These are phyloP conservation scores for Platorchestia sp. DNA, from an alignment of 1,140 invertebrate genomes.

Conservation along the genomic window DNA sequence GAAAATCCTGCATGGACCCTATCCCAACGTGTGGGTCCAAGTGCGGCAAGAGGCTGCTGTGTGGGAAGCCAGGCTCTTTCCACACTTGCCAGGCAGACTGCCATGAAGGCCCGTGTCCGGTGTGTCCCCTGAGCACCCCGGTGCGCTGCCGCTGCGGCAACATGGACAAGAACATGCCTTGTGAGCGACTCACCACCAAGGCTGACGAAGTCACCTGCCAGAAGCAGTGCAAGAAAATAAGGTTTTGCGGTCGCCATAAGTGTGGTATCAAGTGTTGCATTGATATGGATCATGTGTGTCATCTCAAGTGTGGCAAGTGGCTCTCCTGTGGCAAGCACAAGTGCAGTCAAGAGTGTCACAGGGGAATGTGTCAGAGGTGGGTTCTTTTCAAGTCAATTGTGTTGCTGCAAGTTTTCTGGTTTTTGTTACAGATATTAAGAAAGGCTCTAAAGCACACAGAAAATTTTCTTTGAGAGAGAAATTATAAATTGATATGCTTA, in stretches of 20 bases:
- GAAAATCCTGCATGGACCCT: conserved; percentile 84
- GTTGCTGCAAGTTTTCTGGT: not conserved
- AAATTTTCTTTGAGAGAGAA: too few species aligned
- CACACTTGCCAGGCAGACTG: conserved; percentile 84
- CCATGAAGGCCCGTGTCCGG: conserved; percentile 86
- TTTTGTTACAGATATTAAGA: not conserved
- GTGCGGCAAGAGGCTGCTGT: conserved; percentile 84
- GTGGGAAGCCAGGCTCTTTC: conserved; percentile 82
- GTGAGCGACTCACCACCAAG: conserved; percentile 79
- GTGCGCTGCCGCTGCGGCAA: conserved; percentile 93
- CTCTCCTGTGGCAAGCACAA: conserved; percentile 88
- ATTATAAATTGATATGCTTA: too few species aligned
- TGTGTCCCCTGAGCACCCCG: conserved; percentile 83
- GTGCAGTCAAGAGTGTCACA: conserved; percentile 91
- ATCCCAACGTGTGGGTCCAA: conserved; percentile 86
- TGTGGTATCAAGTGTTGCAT: conserved; percentile 78
- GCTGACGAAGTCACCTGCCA: conserved; percentile 85
- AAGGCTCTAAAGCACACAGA: too few species aligned
- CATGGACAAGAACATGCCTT: conserved; percentile 85
- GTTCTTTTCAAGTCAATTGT: not conserved
- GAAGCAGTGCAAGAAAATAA: conserved; percentile 88
- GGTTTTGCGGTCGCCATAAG: conserved; percentile 70
- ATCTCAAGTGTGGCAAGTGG: conserved; percentile 83
- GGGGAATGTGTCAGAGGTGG: conserved; percentile 81
- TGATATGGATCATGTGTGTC: conserved; percentile 87